Conservation (phyloP, 92 coral and sea anemone genomes). For the Palythoa heliodiscus region DNA sequence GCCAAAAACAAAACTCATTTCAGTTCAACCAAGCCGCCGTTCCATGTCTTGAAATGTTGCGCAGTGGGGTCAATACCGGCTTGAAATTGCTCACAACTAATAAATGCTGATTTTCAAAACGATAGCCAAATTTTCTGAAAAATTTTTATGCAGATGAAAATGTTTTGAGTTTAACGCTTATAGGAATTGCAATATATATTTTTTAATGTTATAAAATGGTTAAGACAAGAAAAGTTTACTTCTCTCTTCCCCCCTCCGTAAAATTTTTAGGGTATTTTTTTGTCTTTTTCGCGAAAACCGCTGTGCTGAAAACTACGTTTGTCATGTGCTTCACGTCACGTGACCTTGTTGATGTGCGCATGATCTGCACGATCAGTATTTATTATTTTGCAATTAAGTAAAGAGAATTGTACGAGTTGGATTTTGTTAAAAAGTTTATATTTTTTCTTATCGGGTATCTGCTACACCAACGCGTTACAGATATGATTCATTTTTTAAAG, state of each 20-base stretch:
- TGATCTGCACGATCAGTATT: constrained; percentile 3
- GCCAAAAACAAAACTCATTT: neutral
- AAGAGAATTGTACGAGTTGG: too few relatives aligned
- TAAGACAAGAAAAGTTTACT: neutral
- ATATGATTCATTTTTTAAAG: neutral
- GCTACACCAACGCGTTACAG: neutral
- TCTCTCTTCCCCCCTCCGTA: neutral
- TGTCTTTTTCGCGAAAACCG: neutral
- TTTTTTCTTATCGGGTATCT: neutral
- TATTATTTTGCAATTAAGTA: neutral
- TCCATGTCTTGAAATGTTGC: neutral
- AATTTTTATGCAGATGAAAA: neutral
- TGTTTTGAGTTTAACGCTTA: neutral
- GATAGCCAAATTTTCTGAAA: neutral
- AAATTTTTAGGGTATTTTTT: neutral
- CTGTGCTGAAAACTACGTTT: neutral
- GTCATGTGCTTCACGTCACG: constrained; percentile 15
- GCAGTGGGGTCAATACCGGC: neutral
- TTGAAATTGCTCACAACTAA: neutral
- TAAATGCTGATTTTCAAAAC: neutral
- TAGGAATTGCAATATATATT: neutral
- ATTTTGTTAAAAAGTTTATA: neutral
- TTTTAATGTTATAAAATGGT: neutral
- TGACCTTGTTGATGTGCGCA: constrained; percentile 5
- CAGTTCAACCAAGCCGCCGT: neutral